Base-by-base conservation (phyloP, 2,888 invertebrate genomes). In the Cephus rjabovi region DNA sequence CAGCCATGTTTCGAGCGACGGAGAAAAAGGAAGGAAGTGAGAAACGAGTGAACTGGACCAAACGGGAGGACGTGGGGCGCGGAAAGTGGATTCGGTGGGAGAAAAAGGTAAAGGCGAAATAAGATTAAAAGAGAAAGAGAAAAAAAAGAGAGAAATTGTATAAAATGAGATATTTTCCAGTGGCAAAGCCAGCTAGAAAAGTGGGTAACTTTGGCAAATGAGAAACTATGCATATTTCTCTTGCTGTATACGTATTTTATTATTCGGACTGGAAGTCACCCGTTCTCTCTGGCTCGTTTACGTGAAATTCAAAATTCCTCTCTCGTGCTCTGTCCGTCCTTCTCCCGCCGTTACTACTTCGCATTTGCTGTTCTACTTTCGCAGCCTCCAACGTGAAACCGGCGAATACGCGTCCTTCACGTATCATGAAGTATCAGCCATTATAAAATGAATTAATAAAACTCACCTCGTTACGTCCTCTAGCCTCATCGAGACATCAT, bases 141-240 rank as follows among this genome's bases (percentile, higher is more conserved):
- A 23, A 56, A 23, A 23, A 56, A 23, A 56, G 6, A 23, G 23
- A 23, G 23, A 56, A 56, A 23, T 56, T 23, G 9, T 23, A 56
- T 23, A 56, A 56, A 56, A 23, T 56, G 56, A 23, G 23, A 56
- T 56, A 56, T 56, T 56, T 56, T 56, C 56, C 56, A 56, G 56
- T 23, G 23, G 23, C 56, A 56, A 2, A 56, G 56, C 23, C 23
- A 9, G 56, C 56, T 56, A 15, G 56, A 56, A 56, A 56, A 23
- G 56, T 56, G 56, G 23, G 56, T 75, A 71, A 75, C 75, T 74
- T 70, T 35, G 56, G 40, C 75, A 77, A 75, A 77, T 75, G 77
- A 77, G 75, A 40, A 80, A 75, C 73, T 71, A 33, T 71, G 77
- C 37, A 75, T 69, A 75, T 69, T 77, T 75, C 74, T 69, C 33